Percentiles rank a stretch among this genome's conserved stretches.
Conservation (phyloP, 2,113 vertebrate genomes). For the Coreoperca whiteheadi region DNA sequence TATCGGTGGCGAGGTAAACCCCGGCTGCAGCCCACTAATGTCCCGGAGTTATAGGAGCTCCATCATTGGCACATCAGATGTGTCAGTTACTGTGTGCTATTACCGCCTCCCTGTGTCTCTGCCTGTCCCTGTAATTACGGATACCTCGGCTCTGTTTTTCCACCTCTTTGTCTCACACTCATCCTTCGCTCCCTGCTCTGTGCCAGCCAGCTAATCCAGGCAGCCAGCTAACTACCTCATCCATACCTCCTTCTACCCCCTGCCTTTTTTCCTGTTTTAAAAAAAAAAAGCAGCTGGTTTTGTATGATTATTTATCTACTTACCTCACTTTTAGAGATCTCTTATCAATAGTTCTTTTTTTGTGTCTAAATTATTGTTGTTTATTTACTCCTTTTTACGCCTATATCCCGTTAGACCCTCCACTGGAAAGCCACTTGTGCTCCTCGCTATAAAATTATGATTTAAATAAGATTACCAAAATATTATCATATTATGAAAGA, state of each 20-base stretch:
- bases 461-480: neutral
- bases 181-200: constrained; percentile 40
- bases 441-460: too few relatives aligned
- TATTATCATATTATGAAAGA: too few relatives aligned
- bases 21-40: constrained; percentile 1
- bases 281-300: too few relatives aligned
- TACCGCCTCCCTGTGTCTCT: constrained; percentile 67
- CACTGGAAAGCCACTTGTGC: neutral
- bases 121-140: constrained; percentile 74
- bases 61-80: constrained; percentile 74
- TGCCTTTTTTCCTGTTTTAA: too few relatives aligned
- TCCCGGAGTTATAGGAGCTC: constrained; percentile 49
- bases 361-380: neutral
- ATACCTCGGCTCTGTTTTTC: constrained; percentile 67
- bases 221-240: constrained; percentile 45
- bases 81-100: constrained; percentile 69
- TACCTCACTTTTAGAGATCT: neutral
- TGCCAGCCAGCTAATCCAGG: constrained; percentile 62
- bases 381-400: neutral
- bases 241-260: constrained; percentile 1
- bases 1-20: constrained; percentile 28
- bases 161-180: constrained; percentile 59
- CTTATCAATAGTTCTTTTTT: neutral
- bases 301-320: neutral
- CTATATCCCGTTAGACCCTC: neutral